Conservation (phyloP, 37 sponge, comb jelly and placozoan genomes). For the Oopsacas minuta region DNA sequence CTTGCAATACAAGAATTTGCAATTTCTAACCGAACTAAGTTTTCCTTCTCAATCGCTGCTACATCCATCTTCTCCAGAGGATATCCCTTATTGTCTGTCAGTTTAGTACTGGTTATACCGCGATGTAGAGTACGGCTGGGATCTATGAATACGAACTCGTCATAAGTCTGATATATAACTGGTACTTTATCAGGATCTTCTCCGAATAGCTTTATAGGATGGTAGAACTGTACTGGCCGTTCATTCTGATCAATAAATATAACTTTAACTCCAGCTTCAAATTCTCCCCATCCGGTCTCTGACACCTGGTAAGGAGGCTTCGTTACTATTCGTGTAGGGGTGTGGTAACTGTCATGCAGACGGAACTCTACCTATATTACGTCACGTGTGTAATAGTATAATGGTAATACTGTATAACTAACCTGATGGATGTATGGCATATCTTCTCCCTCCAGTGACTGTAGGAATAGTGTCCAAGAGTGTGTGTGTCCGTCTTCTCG, state of each 20-base stretch:
- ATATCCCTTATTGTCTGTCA: not conserved
- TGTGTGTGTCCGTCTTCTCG: conserved; percentile 95
- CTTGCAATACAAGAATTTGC: not conserved
- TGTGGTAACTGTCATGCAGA: conserved; percentile 89
- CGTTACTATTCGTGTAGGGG: conserved; percentile 57
- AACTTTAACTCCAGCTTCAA: conserved; percentile 78
- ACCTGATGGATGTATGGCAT: conserved; percentile 11
- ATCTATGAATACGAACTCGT: conserved; percentile 61
- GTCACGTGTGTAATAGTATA: not conserved
- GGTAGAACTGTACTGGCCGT: conserved; percentile 87
- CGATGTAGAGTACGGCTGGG: conserved; percentile 60
- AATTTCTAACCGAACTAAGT: not conserved
- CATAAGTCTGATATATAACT: not conserved
- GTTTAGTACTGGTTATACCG: conserved; percentile 41
- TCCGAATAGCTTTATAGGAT: conserved; percentile 83
- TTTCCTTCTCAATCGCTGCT: not conserved
- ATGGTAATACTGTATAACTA: not conserved
- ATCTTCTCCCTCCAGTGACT: conserved; percentile 2
- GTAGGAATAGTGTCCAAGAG: conserved; percentile 80
- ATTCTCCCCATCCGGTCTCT: conserved; percentile 98
- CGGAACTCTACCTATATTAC: conserved; percentile 87
- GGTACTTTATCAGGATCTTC: conserved; percentile 55
- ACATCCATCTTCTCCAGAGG: not conserved
- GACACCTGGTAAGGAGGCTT: conserved; percentile 77
- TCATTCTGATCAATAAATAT: conserved; percentile 78